These are phyloP conservation scores for Heterohyrax brucei DNA, from an alignment of 2,797 vertebrate genomes.

Conservation along the genomic window DNA sequence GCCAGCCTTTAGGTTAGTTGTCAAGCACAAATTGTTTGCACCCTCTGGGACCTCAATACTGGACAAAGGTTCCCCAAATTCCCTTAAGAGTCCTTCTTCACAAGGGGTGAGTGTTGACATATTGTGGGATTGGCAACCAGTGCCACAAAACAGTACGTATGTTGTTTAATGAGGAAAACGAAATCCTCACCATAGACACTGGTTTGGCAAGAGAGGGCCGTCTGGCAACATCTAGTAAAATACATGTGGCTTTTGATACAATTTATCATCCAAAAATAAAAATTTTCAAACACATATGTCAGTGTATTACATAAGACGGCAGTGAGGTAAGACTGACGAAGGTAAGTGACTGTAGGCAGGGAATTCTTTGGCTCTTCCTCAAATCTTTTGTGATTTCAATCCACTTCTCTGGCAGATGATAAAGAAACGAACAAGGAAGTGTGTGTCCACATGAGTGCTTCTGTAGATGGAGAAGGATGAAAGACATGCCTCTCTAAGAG, in stretches of 20 bases:
- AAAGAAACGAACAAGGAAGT: not conserved
- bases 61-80: not conserved
- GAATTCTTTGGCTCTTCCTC: not conserved
- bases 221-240: not conserved
- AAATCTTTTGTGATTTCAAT: not conserved
- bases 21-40: no score
- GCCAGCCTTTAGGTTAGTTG: no score
- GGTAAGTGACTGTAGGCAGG: no score
- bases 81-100: not conserved
- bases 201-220: not conserved
- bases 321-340: not conserved
- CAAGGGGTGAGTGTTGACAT: no score
- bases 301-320: not conserved
- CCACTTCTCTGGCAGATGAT: not conserved
- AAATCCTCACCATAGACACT: not conserved
- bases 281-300: not conserved
- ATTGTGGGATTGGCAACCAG: no score
- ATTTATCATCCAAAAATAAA: not conserved
- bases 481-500: not conserved
- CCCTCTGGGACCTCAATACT: no score
- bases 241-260: not conserved
- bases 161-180: no score
- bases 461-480: not conserved
- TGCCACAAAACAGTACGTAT: no score
- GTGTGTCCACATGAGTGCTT: not conserved